These are phyloP conservation scores for Eretmocerus hayati DNA, from an alignment of 2,888 invertebrate genomes.

Conservation along the genomic window DNA sequence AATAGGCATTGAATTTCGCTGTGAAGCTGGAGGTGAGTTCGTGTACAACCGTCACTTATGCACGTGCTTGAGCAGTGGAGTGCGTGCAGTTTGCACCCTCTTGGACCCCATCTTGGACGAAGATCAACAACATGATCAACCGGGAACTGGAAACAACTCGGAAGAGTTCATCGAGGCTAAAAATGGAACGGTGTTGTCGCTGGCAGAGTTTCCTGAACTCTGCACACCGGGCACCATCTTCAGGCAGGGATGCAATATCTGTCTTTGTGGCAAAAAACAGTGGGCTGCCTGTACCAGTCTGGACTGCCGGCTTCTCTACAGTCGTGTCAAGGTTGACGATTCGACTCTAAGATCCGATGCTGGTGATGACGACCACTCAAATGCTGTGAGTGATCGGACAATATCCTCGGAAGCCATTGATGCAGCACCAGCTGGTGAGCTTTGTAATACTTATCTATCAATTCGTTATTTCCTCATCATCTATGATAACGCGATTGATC, in stretches of 20 bases:
- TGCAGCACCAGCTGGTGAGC: neutral
- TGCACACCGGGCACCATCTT: conserved; percentile 12
- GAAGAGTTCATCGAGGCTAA: neutral
- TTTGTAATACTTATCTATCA: neutral
- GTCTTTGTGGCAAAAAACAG: conserved; percentile 6
- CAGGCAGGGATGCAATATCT: conserved; percentile 11
- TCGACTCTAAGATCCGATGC: too few species aligned
- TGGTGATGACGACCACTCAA: too few species aligned
- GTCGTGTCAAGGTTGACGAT: too few species aligned
- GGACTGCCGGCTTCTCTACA: conserved; percentile 2
- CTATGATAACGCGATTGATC: too few species aligned
- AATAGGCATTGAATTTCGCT: conserved; percentile 10
- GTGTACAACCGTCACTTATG: conserved; percentile 10
- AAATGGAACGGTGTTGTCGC: conserved; percentile 1
- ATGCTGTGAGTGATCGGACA: too few species aligned
- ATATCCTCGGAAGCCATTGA: too few species aligned
- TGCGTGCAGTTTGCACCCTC: conserved; percentile 3
- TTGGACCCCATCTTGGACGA: too few species aligned
- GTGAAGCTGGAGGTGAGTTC: conserved; percentile 1
- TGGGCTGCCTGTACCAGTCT: conserved; percentile 5
- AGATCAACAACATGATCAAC: too few species aligned
- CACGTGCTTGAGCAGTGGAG: conserved; percentile 7
- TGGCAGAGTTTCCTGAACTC: conserved; percentile 3
- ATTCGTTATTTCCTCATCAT: too few species aligned
- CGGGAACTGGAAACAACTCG: too few species aligned